Conservation (phyloP, 2,113 vertebrate species). For the Carlito syrichta region DNA sequence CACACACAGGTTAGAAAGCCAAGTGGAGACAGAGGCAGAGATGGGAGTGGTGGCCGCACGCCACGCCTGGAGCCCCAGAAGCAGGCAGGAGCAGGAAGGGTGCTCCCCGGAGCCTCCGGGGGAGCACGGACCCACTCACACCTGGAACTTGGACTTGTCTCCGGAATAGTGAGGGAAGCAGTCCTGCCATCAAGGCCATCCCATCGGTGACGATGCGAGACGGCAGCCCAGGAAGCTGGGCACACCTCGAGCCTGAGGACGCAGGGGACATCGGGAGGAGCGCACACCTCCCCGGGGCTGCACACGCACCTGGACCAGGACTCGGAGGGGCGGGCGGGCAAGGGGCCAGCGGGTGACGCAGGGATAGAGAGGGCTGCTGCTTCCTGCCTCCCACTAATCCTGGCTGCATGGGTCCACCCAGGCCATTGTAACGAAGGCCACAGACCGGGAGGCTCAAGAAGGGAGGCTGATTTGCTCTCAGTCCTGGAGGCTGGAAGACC, state of each 20-base stretch:
- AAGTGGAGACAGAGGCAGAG: background rate
- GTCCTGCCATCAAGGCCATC: no score
- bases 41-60: background rate
- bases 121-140: background rate
- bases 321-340: background rate
- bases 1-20: no score
- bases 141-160: background rate
- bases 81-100: background rate
- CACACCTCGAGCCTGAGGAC: background rate
- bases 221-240: background rate
- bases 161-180: background rate
- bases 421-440: background rate
- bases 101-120: background rate
- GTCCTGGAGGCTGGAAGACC: background rate
- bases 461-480: fast-evolving
- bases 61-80: background rate
- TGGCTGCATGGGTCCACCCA: background rate
- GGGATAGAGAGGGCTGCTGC: background rate
- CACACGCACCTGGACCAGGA: no score
- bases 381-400: background rate
- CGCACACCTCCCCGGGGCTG: background rate
- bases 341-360: fast-evolving
- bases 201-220: background rate
- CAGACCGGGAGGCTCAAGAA: fast-evolving
- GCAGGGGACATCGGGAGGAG: no score